These are phyloP conservation scores for Drosophila melanocephala DNA, from an alignment of 2,888 invertebrate genomes.

Conservation along the genomic window DNA sequence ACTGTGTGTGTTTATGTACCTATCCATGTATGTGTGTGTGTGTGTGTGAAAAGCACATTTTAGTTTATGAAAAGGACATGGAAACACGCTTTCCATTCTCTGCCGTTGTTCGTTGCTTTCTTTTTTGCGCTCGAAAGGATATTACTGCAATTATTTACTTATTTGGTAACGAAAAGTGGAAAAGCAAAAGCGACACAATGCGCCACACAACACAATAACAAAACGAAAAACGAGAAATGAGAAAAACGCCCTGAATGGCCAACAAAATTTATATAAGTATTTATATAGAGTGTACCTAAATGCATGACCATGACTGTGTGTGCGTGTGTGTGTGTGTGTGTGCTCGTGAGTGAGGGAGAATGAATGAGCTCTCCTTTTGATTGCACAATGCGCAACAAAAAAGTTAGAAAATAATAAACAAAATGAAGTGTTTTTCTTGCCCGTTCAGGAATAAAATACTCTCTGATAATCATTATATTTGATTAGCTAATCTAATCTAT, in stretches of 20 bases:
- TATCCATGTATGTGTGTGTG: slow-evolving; percentile 17
- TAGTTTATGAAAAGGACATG: slow-evolving; percentile 77
- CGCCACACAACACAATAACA: slow-evolving; percentile 58
- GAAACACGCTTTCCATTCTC: slow-evolving; percentile 79
- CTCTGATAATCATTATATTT: slow-evolving; percentile 34
- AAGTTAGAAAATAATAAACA: slow-evolving; percentile 31
- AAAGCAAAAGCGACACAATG: slow-evolving; percentile 64
- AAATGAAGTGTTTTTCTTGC: slow-evolving; percentile 42
- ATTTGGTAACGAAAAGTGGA: slow-evolving; percentile 75
- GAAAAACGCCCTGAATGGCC: slow-evolving; percentile 54
- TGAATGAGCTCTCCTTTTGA: slow-evolving; percentile 26
- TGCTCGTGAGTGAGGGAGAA: slow-evolving; percentile 2
- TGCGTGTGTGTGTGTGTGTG: neutral
- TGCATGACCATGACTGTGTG: slow-evolving; percentile 24
- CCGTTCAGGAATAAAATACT: slow-evolving; percentile 27
- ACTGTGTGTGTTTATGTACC: slow-evolving; percentile 31
- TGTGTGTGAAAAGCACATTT: slow-evolving; percentile 70
- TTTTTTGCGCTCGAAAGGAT: slow-evolving; percentile 76
- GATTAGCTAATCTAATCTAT: slow-evolving; percentile 21
- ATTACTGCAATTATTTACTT: slow-evolving; percentile 81
- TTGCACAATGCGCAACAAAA: slow-evolving; percentile 47
- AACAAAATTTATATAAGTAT: slow-evolving; percentile 49
- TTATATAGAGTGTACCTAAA: slow-evolving; percentile 36
- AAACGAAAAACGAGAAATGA: slow-evolving; percentile 39
- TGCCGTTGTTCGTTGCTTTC: slow-evolving; percentile 70